These are phyloP conservation scores for Rhynchomys soricoides DNA, from an alignment of 2,113 vertebrate species.

Conservation along the genomic window DNA sequence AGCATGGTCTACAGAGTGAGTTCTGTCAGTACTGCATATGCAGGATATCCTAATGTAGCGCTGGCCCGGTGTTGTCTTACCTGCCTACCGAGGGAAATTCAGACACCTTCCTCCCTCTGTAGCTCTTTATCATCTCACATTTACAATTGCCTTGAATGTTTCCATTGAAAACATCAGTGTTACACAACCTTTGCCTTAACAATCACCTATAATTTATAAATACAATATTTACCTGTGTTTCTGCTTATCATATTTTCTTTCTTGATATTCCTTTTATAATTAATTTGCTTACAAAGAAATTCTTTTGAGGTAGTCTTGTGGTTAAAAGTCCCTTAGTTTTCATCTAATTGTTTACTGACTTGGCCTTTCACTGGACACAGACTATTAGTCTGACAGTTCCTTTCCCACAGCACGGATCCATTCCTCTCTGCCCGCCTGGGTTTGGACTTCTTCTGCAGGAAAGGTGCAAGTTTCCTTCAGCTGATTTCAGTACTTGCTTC, in stretches of 20 bases:
- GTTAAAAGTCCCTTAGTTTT: neutral
- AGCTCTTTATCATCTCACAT: neutral
- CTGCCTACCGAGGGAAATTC: neutral
- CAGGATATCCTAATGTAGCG: neutral
- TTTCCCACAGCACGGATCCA: neutral
- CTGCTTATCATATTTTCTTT: neutral
- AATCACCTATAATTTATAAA: neutral
- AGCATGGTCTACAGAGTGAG: too few relatives aligned
- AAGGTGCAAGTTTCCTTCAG: neutral
- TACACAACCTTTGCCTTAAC: neutral
- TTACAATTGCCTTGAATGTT: neutral
- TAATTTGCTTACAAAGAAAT: neutral
- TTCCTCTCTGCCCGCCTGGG: neutral
- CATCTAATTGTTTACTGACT: neutral
- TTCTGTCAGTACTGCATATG: neutral
- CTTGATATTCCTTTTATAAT: neutral
- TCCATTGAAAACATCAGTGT: neutral
- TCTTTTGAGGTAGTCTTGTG: neutral
- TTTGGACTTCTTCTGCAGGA: neutral
- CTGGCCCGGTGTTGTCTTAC: neutral
- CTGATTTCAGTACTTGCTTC: neutral
- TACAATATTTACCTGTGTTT: neutral
- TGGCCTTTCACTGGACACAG: neutral
- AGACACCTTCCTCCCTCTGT: neutral
- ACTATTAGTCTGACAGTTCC: neutral